phyloP scores from a whole-genome alignment of 2,113 vertebrate species.

The Rattus norvegicus region GRCr8 NC_086020.1:189960501-189961000 shows the following conservation, averaged over 20 bases:
- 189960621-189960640: background rate
- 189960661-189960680: background rate
- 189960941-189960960: background rate
- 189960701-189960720: background rate
- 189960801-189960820: background rate
- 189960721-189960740: background rate
- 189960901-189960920: background rate
- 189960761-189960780: background rate
- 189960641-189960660: background rate
- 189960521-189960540: background rate
- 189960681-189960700: background rate
- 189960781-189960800: constrained; percentile 36
- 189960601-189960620: background rate
- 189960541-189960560: background rate
- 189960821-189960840: background rate
- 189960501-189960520: background rate
- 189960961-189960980: background rate
- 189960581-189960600: background rate
- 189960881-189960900: background rate
- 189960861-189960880: background rate
- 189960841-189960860: background rate
- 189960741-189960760: background rate
- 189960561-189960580: background rate
- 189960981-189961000: background rate
- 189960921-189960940: constrained; percentile 19